Percentiles rank a stretch among this genome's conserved stretches.
These are phyloP conservation scores for Cheirogaleus major DNA, from an alignment of 2,797 vertebrate genomes.

Conservation along the genomic window DNA sequence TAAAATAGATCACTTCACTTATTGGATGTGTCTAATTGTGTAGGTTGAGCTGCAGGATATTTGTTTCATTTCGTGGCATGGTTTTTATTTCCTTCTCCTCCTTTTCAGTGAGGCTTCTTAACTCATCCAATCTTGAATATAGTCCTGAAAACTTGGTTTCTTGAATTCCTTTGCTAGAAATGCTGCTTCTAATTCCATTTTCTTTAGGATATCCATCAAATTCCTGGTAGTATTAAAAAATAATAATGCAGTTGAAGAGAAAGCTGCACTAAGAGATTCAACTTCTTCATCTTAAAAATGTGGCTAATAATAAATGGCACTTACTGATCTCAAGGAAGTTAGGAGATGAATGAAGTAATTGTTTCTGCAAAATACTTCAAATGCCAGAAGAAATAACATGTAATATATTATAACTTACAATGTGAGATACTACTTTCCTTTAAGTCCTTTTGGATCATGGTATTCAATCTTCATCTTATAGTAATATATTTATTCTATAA, in stretches of 20 bases:
- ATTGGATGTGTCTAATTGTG: neutral
- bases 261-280: conserved; percentile 5
- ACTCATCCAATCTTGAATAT: neutral
- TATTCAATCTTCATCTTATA: conserved; percentile 5
- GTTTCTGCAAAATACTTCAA: conserved; percentile 47
- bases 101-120: neutral
- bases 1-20: neutral
- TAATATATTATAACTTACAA: neutral
- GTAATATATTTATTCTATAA: neutral
- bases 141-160: neutral
- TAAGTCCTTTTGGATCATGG: neutral
- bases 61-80: neutral
- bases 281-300: conserved; percentile 69
- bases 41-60: neutral
- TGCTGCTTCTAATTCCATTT: conserved; percentile 32
- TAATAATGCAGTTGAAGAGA: conserved; percentile 52
- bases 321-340: conserved; percentile 54
- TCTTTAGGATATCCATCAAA: conserved; percentile 54
- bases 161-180: neutral
- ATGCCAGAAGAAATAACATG: conserved; percentile 37
- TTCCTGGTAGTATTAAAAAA: conserved; percentile 59
- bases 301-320: conserved; percentile 44
- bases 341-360: conserved; percentile 38
- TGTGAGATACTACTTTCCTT: neutral
- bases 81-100: neutral